These are phyloP conservation scores for Epiblema foenella DNA, from an alignment of 2,888 invertebrate genomes.

Conservation along the genomic window DNA sequence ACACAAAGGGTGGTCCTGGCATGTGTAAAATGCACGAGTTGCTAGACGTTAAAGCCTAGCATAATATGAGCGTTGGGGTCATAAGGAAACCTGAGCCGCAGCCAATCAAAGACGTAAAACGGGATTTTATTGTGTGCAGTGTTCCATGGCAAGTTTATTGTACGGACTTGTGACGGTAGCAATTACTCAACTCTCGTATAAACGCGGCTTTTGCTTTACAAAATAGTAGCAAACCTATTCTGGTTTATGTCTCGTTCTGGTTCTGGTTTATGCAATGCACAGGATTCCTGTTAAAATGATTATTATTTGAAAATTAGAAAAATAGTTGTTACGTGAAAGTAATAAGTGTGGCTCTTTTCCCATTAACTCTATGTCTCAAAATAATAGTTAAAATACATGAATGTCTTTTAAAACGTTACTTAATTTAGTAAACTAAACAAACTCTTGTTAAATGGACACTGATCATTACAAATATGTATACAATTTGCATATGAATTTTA, in stretches of 20 bases:
- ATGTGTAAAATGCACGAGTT: slow-evolving; percentile 62
- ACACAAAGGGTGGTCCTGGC: slow-evolving; percentile 68
- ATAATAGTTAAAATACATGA: no score
- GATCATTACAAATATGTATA: no score
- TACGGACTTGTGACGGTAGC: slow-evolving; percentile 75
- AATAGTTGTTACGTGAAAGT: neutral
- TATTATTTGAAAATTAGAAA: neutral
- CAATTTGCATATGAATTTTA: no score
- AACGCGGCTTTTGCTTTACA: slow-evolving; percentile 53
- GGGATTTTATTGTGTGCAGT: slow-evolving; percentile 80
- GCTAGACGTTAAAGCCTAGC: slow-evolving; percentile 57
- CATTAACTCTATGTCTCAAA: no score
- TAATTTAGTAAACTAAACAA: no score
- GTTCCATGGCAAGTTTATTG: slow-evolving; percentile 79
- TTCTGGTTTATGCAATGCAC: slow-evolving; percentile 12
- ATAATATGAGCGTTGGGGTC: slow-evolving; percentile 65
- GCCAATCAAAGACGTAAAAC: slow-evolving; percentile 82
- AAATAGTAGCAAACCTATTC: slow-evolving; percentile 23
- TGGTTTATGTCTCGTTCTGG: slow-evolving; percentile 15
- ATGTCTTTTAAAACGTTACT: no score
- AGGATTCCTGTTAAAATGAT: slow-evolving; percentile 7
- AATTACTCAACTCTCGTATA: slow-evolving; percentile 79
- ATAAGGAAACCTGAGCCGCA: slow-evolving; percentile 74
- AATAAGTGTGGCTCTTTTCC: neutral
- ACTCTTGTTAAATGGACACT: no score